A percentile compares a stretch with the other conserved stretches of the same genome.
phyloP scores from a whole-genome alignment of 1,140 invertebrate genomes.

The Pogonognathellus flavescens region DNA sequence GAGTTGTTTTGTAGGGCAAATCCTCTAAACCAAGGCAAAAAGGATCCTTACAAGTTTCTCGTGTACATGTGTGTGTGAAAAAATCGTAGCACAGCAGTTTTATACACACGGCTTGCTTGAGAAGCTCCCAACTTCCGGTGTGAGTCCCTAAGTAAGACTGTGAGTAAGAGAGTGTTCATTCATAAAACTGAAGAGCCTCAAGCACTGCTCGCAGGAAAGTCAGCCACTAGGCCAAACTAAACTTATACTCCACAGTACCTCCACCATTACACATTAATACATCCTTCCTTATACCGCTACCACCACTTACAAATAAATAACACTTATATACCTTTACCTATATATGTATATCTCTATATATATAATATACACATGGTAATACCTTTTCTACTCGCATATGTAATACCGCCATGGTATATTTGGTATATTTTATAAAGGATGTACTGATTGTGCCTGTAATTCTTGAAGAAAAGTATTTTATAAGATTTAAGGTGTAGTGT shows the following conservation, averaged over 20 bases:
- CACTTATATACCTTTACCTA: no score
- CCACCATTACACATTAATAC: constrained; percentile 1
- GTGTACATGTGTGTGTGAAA: constrained; percentile 6
- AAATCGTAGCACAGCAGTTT: constrained; percentile 5
- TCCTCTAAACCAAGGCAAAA: background rate
- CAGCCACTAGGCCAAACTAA: constrained; percentile 58
- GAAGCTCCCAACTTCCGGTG: constrained; percentile 61
- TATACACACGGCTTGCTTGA: constrained; percentile 24
- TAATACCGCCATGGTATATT: no score
- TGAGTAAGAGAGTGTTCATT: constrained; percentile 56
- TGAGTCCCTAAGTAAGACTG: constrained; percentile 28
- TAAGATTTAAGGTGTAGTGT: no score
- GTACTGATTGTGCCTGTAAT: no score
- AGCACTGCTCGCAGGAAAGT: constrained; percentile 55
- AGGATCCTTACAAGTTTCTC: constrained; percentile 36
- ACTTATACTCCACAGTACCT: background rate
- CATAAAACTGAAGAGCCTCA: constrained; percentile 62
- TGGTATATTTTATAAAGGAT: no score
- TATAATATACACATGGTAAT: no score
- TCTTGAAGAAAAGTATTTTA: background rate
- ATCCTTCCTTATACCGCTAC: background rate
- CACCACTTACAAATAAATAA: no score
- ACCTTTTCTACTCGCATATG: no score
- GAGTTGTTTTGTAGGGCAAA: constrained; percentile 15
- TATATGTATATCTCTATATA: no score